A percentile compares a stretch with the other conserved stretches of the same genome.
These are phyloP conservation scores for Dione vanillae DNA, from an alignment of 2,888 invertebrate genomes.

Conservation along the genomic window DNA sequence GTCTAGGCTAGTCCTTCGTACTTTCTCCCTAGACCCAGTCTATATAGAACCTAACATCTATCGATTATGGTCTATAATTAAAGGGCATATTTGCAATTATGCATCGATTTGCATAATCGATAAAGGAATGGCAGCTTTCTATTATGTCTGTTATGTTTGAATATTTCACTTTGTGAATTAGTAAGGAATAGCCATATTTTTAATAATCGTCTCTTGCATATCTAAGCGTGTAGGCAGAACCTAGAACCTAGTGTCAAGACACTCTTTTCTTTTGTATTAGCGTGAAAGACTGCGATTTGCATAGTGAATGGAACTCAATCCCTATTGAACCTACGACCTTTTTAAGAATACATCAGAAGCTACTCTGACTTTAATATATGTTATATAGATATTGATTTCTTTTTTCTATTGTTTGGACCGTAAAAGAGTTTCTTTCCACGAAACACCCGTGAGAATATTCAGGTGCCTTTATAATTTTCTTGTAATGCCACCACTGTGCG, in stretches of 20 bases:
- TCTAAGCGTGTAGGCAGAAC: too few relatives aligned
- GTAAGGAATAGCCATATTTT: too few relatives aligned
- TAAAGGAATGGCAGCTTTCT: conserved; percentile 1
- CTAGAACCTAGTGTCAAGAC: too few relatives aligned
- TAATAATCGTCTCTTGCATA: too few relatives aligned
- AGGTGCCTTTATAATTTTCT: neutral
- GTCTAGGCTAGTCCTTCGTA: neutral
- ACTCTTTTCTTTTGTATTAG: too few relatives aligned
- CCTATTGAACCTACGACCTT: too few relatives aligned
- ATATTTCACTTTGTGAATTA: too few relatives aligned
- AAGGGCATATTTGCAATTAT: conserved; percentile 24
- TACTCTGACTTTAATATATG: too few relatives aligned
- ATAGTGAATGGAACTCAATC: too few relatives aligned
- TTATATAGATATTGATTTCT: neutral
- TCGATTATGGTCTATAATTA: conserved; percentile 2
- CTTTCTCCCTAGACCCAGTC: neutral
- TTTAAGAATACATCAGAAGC: too few relatives aligned
- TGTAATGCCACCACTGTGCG: neutral
- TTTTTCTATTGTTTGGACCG: neutral
- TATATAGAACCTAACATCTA: neutral
- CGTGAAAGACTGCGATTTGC: too few relatives aligned
- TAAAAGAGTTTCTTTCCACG: conserved; percentile 13
- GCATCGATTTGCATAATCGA: conserved; percentile 10
- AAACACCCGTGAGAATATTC: conserved; percentile 8
- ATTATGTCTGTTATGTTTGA: neutral